phyloP scores from a whole-genome alignment of 2,888 invertebrate genomes.

The Alviniconcha strummeri region DNA sequence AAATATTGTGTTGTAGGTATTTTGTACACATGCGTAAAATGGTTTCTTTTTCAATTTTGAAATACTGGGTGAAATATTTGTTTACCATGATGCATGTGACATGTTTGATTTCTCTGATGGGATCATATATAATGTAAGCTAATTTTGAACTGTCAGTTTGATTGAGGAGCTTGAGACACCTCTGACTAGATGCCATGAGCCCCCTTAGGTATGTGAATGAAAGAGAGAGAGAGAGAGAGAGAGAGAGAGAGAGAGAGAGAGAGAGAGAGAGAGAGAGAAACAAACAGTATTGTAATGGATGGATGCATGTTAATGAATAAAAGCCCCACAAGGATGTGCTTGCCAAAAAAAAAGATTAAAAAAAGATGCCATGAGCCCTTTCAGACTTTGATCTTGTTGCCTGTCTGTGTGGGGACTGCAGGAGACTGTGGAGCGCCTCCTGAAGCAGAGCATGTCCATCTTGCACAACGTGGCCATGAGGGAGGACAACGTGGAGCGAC shows the following conservation, averaged over 20 bases:
- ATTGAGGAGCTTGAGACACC: no score
- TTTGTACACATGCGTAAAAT: no score
- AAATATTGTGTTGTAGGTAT: no score
- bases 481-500: conserved; percentile 29
- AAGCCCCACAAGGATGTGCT: background rate
- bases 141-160: no score
- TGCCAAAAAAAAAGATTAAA: background rate
- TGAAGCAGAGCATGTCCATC: conserved; percentile 25
- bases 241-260: background rate
- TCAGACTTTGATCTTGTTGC: background rate
- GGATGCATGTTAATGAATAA: background rate
- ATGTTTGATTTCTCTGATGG: no score
- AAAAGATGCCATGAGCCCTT: background rate
- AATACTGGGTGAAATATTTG: no score
- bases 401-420: background rate
- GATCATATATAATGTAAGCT: no score
- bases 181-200: no score
- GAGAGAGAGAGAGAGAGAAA: background rate
- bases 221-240: background rate
- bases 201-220: no score
- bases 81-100: no score
- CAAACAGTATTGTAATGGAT: background rate
- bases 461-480: conserved; percentile 36
- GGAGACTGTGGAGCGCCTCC: conserved; percentile 20
- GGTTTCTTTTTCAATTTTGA: no score